phyloP scores from a whole-genome alignment of 2,888 invertebrate genomes.

The Elmis aenea region DNA sequence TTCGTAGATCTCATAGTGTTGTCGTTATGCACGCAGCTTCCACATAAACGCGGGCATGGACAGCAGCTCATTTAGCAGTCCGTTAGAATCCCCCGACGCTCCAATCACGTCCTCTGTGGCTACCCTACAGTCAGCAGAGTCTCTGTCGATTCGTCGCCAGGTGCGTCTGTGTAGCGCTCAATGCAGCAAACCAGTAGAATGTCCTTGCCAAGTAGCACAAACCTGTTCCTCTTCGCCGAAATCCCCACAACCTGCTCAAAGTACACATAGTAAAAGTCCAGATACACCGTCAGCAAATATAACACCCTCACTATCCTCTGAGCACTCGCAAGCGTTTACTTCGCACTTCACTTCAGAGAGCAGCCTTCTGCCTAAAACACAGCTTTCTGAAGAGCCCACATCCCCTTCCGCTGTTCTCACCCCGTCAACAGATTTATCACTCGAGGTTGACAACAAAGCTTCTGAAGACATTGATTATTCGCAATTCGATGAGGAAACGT shows the following conservation, averaged over 20 bases:
- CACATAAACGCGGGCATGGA: constrained; percentile 77
- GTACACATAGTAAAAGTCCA: constrained; percentile 53
- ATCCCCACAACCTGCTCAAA: constrained; percentile 28
- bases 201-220: constrained; percentile 19
- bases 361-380: constrained; percentile 32
- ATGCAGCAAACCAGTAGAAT: constrained; percentile 35
- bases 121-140: constrained; percentile 62
- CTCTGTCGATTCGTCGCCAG: constrained; percentile 49
- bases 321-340: constrained; percentile 39
- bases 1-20: constrained; percentile 32
- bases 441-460: constrained; percentile 34
- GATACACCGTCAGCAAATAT: constrained; percentile 67
- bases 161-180: constrained; percentile 45
- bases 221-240: constrained; percentile 17
- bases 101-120: constrained; percentile 62
- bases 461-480: constrained; percentile 39
- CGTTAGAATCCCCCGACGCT: constrained; percentile 76
- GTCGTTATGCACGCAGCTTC: constrained; percentile 56
- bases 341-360: constrained; percentile 40
- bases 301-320: constrained; percentile 42
- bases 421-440: constrained; percentile 48
- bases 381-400: constrained; percentile 37
- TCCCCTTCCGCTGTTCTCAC: constrained; percentile 59
- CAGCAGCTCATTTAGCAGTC: constrained; percentile 72
- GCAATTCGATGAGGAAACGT: constrained; percentile 40